A percentile compares a stretch with the other conserved stretches of the same genome.
These are phyloP conservation scores for Planococcus citri DNA, from an alignment of 1,140 invertebrate species.

Conservation along the genomic window DNA sequence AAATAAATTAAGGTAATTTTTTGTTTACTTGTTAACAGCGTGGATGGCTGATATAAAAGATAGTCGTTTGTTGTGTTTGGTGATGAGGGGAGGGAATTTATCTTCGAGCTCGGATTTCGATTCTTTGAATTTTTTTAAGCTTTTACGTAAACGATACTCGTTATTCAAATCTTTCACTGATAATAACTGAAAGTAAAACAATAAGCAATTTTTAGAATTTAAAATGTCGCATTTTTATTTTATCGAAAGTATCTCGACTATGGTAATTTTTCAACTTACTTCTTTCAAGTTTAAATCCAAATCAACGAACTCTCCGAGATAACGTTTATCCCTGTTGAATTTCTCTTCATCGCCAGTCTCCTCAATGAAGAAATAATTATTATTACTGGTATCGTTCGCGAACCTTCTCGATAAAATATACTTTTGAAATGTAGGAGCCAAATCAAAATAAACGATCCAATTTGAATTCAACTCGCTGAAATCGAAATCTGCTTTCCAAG, in stretches of 20 bases:
- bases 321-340: background rate
- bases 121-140: background rate
- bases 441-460: background rate
- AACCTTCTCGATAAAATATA: constrained; percentile 2
- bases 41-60: background rate
- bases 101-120: background rate
- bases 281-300: background rate
- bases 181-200: background rate
- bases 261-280: too few relatives aligned
- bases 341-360: background rate
- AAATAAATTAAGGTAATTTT: too few relatives aligned
- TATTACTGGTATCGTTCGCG: background rate
- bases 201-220: too few relatives aligned
- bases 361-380: background rate
- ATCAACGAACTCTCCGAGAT: background rate
- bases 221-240: too few relatives aligned
- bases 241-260: too few relatives aligned
- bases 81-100: background rate
- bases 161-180: background rate
- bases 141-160: background rate
- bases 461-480: background rate
- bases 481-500: background rate
- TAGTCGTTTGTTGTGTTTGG: background rate
- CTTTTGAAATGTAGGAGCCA: background rate
- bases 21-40: background rate